Conservation (phyloP, 2,113 vertebrate genomes). For the Phoenicopterus ruber region DNA sequence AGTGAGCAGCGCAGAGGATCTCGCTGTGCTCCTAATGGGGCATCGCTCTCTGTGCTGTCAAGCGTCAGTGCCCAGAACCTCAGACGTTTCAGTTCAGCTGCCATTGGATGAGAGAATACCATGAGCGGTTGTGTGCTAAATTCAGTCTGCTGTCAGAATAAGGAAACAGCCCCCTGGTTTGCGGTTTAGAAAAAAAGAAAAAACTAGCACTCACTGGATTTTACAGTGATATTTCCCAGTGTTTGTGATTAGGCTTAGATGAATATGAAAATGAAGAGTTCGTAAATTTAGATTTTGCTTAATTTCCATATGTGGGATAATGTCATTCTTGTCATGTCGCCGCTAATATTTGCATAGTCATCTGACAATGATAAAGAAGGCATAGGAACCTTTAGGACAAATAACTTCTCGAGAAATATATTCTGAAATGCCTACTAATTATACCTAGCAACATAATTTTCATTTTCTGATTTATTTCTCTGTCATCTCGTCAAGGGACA, state of each 20-base stretch:
- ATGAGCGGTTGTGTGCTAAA: not conserved
- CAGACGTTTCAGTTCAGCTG: not conserved
- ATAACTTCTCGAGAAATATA: not conserved
- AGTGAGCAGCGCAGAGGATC: not conserved
- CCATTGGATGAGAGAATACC: not conserved
- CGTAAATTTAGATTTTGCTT: not conserved
- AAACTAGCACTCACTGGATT: not conserved
- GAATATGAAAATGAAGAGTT: constrained; percentile 27
- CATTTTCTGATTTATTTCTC: not conserved
- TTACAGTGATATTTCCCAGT: constrained; percentile 10
- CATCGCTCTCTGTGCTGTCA: not conserved
- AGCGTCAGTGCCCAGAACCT: not conserved
- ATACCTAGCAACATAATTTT: not conserved
- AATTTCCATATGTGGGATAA: not conserved
- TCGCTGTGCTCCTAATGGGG: not conserved
- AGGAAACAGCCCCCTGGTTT: not conserved
- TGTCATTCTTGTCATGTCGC: constrained; percentile 26
- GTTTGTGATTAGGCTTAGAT: not conserved
- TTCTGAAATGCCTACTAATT: constrained; percentile 1
- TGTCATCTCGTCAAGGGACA: not conserved
- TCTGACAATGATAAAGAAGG: constrained; percentile 1
- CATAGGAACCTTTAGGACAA: not conserved
- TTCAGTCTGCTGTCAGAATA: not conserved
- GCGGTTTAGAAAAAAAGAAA: not conserved
- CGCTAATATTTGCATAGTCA: constrained; percentile 44